phyloP scores from a whole-genome alignment of 2,888 invertebrate species.

The Epinotia nisella region DNA sequence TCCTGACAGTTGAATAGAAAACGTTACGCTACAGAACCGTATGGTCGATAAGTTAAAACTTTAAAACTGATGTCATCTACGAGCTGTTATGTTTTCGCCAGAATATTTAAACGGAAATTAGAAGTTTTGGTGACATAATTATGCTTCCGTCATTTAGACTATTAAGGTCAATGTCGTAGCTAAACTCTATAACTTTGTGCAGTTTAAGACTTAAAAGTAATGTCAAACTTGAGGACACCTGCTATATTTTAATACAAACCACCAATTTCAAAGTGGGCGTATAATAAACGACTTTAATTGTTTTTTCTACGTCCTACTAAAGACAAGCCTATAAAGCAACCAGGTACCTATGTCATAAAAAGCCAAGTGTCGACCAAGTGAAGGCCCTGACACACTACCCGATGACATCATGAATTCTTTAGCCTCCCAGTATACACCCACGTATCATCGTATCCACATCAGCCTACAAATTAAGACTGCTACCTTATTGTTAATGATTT shows the following conservation, averaged over 20 bases:
- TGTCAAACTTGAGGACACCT: slow-evolving; percentile 9
- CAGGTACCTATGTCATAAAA: slow-evolving; percentile 49
- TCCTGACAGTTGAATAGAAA: slow-evolving; percentile 2
- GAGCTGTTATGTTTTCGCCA: not conserved
- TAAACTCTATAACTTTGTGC: not conserved
- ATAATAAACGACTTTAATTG: slow-evolving; percentile 37
- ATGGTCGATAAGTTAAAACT: not conserved
- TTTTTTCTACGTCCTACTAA: slow-evolving; percentile 33
- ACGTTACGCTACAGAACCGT: not conserved
- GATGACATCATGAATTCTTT: slow-evolving; percentile 65
- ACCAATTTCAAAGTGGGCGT: slow-evolving; percentile 24
- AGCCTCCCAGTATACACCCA: slow-evolving; percentile 60
- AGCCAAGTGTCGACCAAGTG: slow-evolving; percentile 57
- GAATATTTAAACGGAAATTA: not conserved
- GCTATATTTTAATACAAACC: slow-evolving; percentile 10
- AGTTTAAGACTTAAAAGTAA: not conserved
- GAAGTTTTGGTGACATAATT: not conserved
- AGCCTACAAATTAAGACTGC: slow-evolving; percentile 31
- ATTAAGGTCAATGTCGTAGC: slow-evolving; percentile 4
- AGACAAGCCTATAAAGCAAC: slow-evolving; percentile 38
- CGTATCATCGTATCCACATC: slow-evolving; percentile 46
- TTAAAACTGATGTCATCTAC: not conserved
- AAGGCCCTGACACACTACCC: slow-evolving; percentile 63
- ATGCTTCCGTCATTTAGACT: not conserved
- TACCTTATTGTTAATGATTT: slow-evolving; percentile 37